Base-by-base conservation (phyloP, 1,140 invertebrate species). In the Palaemon carinicauda region DNA sequence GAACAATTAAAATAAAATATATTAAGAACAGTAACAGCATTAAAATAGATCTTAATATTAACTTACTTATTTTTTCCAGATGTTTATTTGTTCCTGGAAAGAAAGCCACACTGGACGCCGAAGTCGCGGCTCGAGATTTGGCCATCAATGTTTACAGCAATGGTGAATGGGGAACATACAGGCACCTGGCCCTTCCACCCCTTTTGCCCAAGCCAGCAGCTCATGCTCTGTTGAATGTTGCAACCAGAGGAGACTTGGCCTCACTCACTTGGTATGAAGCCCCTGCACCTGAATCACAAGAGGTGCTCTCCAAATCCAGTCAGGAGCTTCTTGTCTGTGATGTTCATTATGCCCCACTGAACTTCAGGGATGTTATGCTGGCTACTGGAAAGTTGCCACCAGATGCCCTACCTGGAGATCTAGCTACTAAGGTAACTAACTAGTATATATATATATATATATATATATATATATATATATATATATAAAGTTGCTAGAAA, bases 331-430 rank as follows among this genome's bases (percentile, higher is more conserved):
- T 96, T 90, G 92, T 98, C 1, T 99, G 97, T 91, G 93, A 93
- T 87, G 97, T 99, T 12, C 96, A 98, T 91, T 99, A 97, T 92
- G 95, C 98, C 5, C 95, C 98, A 29, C 93, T 99, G 5, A 99
- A 99, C 92, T 99, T 99, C 95, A 94, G 98, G 84, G 98, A 99
- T 91, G 95, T 99, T 54, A 99, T 99, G 98, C 92, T 99, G 88
- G 97, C 98, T 2, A 97, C 96, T 31, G 98, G 98, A 87, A 98
- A 98, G 92, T 93, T 99, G 52, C 96, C 97, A 41, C 97, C 97
- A 29, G 98, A 99, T 93, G 97, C 98, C 53, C 93, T 99, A 56
- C 98, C 98, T 56, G 96, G 96, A 88, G 94, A 96, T 90, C 92
- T 96, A 56, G 95, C 95, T n/a, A 81, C 65, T 15, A 83, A 81